Conservation (phyloP, 2,888 invertebrate genomes). For the Cremastobaeus sp. region DNA sequence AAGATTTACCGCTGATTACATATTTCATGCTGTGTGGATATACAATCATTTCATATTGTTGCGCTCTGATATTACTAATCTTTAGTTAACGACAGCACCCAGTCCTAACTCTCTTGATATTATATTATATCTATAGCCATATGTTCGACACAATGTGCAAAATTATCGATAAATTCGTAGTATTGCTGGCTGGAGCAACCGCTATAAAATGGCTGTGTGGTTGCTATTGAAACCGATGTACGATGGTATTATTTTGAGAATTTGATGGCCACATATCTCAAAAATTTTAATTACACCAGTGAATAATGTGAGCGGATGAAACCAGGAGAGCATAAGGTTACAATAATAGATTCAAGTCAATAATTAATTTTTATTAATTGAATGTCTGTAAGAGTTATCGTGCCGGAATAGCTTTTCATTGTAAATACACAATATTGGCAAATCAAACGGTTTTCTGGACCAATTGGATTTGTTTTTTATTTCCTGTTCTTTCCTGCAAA, state of each 20-base stretch:
- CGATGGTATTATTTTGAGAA: slow-evolving; percentile 56
- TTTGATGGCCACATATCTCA: slow-evolving; percentile 55
- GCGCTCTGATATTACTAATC: slow-evolving; percentile 77
- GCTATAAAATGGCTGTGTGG: slow-evolving; percentile 73
- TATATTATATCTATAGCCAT: slow-evolving; percentile 65
- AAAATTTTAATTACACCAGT: slow-evolving; percentile 37
- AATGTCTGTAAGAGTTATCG: no score
- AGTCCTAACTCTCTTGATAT: slow-evolving; percentile 63
- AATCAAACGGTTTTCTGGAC: no score
- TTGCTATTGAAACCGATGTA: slow-evolving; percentile 69
- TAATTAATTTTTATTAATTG: no score
- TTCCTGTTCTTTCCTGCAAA: no score
- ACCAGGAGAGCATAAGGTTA: slow-evolving; percentile 7
- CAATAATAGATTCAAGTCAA: slow-evolving; percentile 15
- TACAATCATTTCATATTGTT: slow-evolving; percentile 76
- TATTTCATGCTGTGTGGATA: slow-evolving; percentile 76
- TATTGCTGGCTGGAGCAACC: slow-evolving; percentile 65
- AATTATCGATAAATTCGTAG: slow-evolving; percentile 76
- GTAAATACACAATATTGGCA: no score
- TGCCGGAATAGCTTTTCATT: no score
- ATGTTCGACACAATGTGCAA: slow-evolving; percentile 65
- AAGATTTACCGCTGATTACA: slow-evolving; percentile 67
- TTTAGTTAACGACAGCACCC: slow-evolving; percentile 75
- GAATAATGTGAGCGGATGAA: slow-evolving; percentile 33
- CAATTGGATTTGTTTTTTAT: no score